Evolutionary conservation across 2,113 vertebrate species (phyloP), one percentile per base, ranked within the genome.

Genomic region (western clawed frog (Xenopus tropicalis)): DNA sequence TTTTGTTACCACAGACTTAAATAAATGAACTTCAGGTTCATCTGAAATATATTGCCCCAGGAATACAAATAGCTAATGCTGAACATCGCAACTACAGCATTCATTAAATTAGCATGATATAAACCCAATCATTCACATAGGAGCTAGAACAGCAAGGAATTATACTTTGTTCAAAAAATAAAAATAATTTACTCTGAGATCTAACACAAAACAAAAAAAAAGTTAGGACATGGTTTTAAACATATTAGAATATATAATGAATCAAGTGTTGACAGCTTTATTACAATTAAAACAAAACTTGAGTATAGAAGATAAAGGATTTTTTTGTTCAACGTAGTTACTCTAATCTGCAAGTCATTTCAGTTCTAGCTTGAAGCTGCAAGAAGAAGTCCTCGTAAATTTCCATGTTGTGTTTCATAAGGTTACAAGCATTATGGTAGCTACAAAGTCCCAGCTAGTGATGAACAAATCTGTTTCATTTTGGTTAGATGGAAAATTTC

Each of bases 1-100:
- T 12, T 46, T 57, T 66, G 71, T 66, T 73, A 23, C 29, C 29
- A 66, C 52, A 66, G 22, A 46, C 52, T 46, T 66, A 42, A 48
- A 29, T 59, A 73, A 58, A 73, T 66, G 62, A 73, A 59, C 51
- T 64, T 24, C 21, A 19, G 20, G 52, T 73, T 46, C 22, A 20
- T 66, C 52, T 58, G 52, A 73, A 48, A 66, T 56, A 66, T 22
- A 63, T 62, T 19, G 71, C 71, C 52, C 11, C 20, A 66, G 71
- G 71, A 44, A 65, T 19, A 62, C 19, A 29, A 51, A 71, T 24
- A 25, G 44, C 16, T 51, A 62, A 61, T 62, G 25, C 43, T 24
- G 23, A 66, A 54, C 25, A 20, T 29, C 46, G 29, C 63, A 23
- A 25, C n/a, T 57, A 56, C 66, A 73, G 22, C 42, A 66, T 52